A percentile compares a stretch with the other conserved stretches of the same genome.
Evolutionary conservation across 1,140 invertebrate species (phyloP).

Genomic region (Drosophila sechellia): DNA sequence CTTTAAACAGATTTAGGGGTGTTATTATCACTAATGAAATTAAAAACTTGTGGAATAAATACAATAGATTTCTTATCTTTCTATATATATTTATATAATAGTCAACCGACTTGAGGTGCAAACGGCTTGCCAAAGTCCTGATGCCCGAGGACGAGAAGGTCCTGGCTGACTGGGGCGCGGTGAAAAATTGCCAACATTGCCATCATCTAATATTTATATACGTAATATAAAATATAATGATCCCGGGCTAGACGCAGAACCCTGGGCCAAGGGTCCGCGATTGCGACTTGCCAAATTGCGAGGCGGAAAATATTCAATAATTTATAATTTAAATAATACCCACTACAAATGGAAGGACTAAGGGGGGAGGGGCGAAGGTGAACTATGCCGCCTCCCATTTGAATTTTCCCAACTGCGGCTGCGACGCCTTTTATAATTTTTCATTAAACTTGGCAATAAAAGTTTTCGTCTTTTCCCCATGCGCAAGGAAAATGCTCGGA

Average conservation of each 20-base stretch:
- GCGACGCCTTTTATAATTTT: slow-evolving; percentile 79
- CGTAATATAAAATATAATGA: slow-evolving; percentile 68
- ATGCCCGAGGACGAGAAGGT: neutral
- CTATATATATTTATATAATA: too few species aligned
- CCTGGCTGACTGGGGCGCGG: slow-evolving; percentile 36
- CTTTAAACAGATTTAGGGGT: too few species aligned
- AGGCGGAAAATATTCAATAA: slow-evolving; percentile 79
- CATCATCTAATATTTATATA: slow-evolving; percentile 67
- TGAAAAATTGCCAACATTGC: slow-evolving; percentile 56
- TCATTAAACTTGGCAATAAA: slow-evolving; percentile 83
- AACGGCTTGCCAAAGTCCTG: neutral
- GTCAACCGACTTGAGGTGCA: too few species aligned
- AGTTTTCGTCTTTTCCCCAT: slow-evolving; percentile 73
- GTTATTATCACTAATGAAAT: too few species aligned
- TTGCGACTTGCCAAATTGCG: slow-evolving; percentile 56
- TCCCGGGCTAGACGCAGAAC: slow-evolving; percentile 36
- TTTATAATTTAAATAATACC: slow-evolving; percentile 83
- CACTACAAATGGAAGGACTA: slow-evolving; percentile 54
- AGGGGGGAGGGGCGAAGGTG: slow-evolving; percentile 43
- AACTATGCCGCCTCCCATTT: slow-evolving; percentile 70
- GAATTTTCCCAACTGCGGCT: slow-evolving; percentile 48
- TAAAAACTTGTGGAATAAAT: too few species aligned
- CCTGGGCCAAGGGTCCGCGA: slow-evolving; percentile 31
- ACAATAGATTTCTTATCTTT: too few species aligned
- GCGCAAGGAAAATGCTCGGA: slow-evolving; percentile 50